These are phyloP conservation scores for Onychomys torridus DNA, from an alignment of 2,797 vertebrate genomes.

Conservation along the genomic window DNA sequence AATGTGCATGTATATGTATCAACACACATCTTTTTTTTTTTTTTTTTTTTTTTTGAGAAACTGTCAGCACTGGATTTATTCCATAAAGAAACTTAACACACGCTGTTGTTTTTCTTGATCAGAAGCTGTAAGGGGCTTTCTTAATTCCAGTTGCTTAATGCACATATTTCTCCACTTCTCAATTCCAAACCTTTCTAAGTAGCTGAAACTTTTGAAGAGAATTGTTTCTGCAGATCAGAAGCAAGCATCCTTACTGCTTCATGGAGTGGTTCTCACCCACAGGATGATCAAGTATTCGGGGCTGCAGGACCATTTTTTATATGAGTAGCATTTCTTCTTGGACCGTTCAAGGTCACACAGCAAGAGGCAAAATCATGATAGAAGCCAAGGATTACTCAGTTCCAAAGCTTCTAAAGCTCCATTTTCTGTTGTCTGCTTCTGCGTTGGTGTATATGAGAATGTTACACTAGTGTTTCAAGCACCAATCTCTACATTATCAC, in stretches of 20 bases:
- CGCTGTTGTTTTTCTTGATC: not conserved
- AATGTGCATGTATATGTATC: not conserved
- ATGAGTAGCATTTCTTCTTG: not conserved
- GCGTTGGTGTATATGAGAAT: not conserved
- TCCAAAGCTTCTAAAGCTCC: no score
- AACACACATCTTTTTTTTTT: not conserved
- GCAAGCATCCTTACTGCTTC: not conserved
- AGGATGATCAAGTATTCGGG: not conserved
- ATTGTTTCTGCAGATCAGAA: not conserved
- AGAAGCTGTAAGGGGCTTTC: not conserved
- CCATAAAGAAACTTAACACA: not conserved
- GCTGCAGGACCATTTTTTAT: not conserved
- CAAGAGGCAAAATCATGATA: not conserved
- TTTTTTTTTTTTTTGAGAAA: not conserved
- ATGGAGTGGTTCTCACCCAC: not conserved
- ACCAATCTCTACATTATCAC: fast-evolving
- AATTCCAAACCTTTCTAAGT: not conserved
- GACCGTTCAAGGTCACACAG: not conserved
- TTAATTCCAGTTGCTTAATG: not conserved
- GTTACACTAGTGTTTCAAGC: no score
- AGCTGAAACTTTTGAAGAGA: not conserved
- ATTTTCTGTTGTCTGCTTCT: not conserved
- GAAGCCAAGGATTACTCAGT: not conserved
- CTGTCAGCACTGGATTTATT: not conserved
- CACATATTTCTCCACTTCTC: fast-evolving